These are phyloP conservation scores for Polydesmus complanatus DNA, from an alignment of 2,888 invertebrate genomes.

Conservation along the genomic window DNA sequence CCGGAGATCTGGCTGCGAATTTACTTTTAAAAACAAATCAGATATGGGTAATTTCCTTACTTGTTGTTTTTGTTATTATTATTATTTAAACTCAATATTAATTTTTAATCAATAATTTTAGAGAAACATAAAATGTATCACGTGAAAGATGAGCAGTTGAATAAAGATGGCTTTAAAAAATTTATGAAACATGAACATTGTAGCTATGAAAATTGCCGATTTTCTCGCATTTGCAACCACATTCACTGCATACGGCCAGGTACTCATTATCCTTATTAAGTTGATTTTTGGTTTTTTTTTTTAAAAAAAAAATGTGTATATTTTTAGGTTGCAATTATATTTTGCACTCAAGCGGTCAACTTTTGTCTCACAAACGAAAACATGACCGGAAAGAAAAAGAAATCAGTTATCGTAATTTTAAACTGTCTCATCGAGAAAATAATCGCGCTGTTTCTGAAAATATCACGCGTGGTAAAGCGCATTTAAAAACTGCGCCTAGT, in stretches of 20 bases:
- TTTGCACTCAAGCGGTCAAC: conserved; percentile 87
- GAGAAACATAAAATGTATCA: conserved; percentile 98
- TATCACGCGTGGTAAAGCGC: conserved; percentile 12
- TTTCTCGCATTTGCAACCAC: conserved; percentile 90
- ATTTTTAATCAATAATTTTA: conserved; percentile 34
- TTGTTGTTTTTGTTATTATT: too few species aligned
- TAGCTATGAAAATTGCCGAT: conserved; percentile 78
- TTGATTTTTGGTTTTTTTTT: background rate
- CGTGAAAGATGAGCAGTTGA: conserved; percentile 89
- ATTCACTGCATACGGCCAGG: conserved; percentile 82
- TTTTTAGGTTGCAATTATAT: conserved; percentile 74
- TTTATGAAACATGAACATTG: conserved; percentile 95
- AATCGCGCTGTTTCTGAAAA: conserved; percentile 14
- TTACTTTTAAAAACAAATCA: conserved; percentile 96
- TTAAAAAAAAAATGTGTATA: too few species aligned
- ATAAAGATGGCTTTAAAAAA: conserved; percentile 93
- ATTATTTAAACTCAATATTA: too few species aligned
- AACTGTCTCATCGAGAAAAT: conserved; percentile 39
- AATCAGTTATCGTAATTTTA: conserved; percentile 64
- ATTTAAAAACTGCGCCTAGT: too few species aligned
- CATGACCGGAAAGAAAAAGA: conserved; percentile 91
- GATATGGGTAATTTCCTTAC: conserved; percentile 99
- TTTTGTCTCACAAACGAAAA: conserved; percentile 92
- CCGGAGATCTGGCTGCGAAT: conserved; percentile 73
- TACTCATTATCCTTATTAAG: conserved; percentile 20